These are phyloP conservation scores for Rutpela maculata DNA, from an alignment of 2,888 invertebrate genomes.

Conservation along the genomic window DNA sequence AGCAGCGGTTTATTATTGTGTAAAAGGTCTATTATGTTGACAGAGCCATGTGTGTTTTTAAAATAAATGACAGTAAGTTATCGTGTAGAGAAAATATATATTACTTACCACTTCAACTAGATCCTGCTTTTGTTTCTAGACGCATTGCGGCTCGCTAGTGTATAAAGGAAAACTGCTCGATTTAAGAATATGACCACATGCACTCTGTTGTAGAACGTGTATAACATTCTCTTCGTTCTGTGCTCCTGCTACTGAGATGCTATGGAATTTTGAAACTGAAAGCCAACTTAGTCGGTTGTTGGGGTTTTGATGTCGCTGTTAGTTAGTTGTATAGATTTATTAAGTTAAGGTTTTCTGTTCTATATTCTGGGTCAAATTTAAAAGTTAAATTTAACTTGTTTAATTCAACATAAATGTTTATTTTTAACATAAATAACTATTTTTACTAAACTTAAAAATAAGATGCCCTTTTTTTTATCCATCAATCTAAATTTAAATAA, in stretches of 20 bases:
- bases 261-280: conserved; percentile 33
- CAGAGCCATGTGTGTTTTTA: neutral
- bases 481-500: too few relatives aligned
- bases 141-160: conserved; percentile 34
- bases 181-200: conserved; percentile 23
- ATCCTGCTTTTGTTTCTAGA: conserved; percentile 21
- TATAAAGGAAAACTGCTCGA: conserved; percentile 32
- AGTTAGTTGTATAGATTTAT: neutral
- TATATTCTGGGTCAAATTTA: neutral
- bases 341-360: neutral
- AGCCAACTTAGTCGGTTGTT: neutral
- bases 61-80: neutral
- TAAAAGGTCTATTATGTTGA: conserved; percentile 5
- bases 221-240: neutral
- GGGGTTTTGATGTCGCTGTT: neutral
- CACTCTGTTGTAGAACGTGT: neutral
- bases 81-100: conserved; percentile 26
- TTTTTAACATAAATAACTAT: too few relatives aligned
- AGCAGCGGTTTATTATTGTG: neutral
- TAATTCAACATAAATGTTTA: too few relatives aligned
- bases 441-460: too few relatives aligned
- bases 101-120: conserved; percentile 22
- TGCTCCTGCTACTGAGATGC: conserved; percentile 17
- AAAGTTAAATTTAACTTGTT: neutral
- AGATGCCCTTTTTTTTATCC: too few relatives aligned